Conservation (phyloP, 1,140 invertebrate species). For the Drosophila nannoptera region DNA sequence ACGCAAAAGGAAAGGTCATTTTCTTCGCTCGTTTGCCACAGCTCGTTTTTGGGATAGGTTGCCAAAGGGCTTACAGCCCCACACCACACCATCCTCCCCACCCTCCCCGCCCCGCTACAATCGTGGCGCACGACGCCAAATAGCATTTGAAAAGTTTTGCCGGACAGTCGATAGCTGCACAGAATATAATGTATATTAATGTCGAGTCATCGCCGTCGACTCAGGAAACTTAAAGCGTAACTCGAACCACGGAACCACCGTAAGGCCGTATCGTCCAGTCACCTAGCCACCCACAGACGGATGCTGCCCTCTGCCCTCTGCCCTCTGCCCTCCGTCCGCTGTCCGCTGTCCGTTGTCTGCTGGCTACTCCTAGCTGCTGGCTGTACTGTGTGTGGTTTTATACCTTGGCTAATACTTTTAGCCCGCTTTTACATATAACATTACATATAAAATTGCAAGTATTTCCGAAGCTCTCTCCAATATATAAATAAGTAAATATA, state of each 20-base stretch:
- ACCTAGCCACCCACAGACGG: slow-evolving; percentile 5
- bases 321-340: too few relatives aligned
- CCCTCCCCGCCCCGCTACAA: not conserved
- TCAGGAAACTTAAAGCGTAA: slow-evolving; percentile 29
- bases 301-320: not conserved
- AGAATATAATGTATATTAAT: slow-evolving; percentile 70
- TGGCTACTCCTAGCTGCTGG: slow-evolving; percentile 5
- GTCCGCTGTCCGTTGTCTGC: not conserved
- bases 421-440: slow-evolving; percentile 29
- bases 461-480: not conserved
- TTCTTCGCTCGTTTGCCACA: slow-evolving; percentile 64
- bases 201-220: slow-evolving; percentile 66
- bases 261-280: not conserved
- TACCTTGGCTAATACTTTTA: slow-evolving; percentile 66
- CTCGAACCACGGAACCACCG: slow-evolving; percentile 25
- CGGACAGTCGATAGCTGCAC: slow-evolving; percentile 69
- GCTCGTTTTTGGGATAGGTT: slow-evolving; percentile 67
- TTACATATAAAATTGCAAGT: slow-evolving; percentile 14
- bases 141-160: slow-evolving; percentile 64
- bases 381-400: slow-evolving; percentile 62
- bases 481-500: slow-evolving; percentile 17
- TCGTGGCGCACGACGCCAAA: slow-evolving; percentile 17
- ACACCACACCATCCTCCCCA: not conserved
- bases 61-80: slow-evolving; percentile 63
- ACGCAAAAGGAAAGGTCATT: slow-evolving; percentile 73